These are phyloP conservation scores for Cephonodes hylas DNA, from an alignment of 2,888 invertebrate genomes.

Conservation along the genomic window DNA sequence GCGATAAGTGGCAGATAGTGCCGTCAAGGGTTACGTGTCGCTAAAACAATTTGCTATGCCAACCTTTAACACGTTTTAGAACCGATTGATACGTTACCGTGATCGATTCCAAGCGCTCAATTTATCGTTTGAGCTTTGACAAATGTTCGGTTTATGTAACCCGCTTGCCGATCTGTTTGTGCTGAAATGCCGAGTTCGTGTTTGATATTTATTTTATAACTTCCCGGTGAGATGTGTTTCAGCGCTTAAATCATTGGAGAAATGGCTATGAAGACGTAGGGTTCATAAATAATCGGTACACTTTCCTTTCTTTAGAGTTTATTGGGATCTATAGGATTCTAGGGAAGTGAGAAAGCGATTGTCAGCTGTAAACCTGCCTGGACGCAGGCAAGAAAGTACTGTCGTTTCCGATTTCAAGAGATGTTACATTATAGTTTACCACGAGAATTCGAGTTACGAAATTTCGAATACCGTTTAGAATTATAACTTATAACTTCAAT, in stretches of 20 bases:
- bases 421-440: too few species aligned
- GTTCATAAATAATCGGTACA: too few species aligned
- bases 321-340: too few species aligned
- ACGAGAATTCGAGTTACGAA: too few species aligned
- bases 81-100: constrained; percentile 4
- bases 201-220: constrained; percentile 30
- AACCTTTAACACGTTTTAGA: constrained; percentile 12
- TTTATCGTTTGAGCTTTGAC: background rate
- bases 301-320: too few species aligned
- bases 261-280: background rate
- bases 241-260: background rate
- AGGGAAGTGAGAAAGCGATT: too few species aligned
- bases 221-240: constrained; percentile 26
- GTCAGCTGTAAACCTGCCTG: too few species aligned
- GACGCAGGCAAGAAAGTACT: too few species aligned
- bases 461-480: too few species aligned
- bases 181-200: constrained; percentile 3
- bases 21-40: constrained; percentile 50
- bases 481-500: too few species aligned
- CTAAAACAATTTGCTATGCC: constrained; percentile 38
- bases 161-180: background rate
- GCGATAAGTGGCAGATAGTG: constrained; percentile 53
- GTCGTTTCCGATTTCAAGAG: too few species aligned
- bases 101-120: background rate
- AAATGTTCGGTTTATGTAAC: background rate